Evolutionary conservation across 2,113 vertebrate species (phyloP).

Genomic region (Empidonax alnorum): DNA sequence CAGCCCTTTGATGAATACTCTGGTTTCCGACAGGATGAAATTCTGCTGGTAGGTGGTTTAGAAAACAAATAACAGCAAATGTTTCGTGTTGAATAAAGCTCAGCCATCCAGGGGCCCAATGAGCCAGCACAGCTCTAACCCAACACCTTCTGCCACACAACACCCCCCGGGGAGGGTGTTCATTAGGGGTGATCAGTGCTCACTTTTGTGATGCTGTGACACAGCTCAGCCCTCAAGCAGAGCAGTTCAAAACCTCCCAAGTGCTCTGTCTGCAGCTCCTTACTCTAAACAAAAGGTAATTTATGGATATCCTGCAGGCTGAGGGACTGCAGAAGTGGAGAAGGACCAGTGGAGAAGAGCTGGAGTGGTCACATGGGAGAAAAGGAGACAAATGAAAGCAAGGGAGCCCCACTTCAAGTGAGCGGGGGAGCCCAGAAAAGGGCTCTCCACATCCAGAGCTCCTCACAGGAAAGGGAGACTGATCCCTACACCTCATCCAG

Average conservation of each 20-base stretch:
- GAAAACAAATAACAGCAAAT: conserved; percentile 16
- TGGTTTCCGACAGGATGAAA: not conserved
- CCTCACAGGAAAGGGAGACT: not conserved
- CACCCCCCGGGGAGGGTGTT: not conserved
- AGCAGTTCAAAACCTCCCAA: not conserved
- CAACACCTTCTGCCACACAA: not conserved
- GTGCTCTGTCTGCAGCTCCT: not conserved
- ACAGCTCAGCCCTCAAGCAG: not conserved
- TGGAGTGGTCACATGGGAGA: fast-evolving
- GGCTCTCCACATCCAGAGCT: not conserved
- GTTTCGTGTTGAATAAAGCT: not conserved
- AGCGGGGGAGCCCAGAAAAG: not conserved
- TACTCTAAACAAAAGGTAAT: not conserved
- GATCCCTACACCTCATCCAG: not conserved
- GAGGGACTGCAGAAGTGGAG: not conserved
- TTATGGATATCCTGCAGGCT: not conserved
- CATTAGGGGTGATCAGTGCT: not conserved
- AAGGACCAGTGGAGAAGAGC: not conserved
- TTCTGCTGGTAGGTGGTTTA: not conserved
- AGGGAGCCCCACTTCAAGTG: not conserved
- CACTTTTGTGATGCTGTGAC: not conserved
- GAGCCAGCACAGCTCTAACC: not conserved
- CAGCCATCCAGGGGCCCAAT: not conserved
- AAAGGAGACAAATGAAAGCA: not conserved
- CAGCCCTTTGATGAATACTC: not conserved